Percentiles rank a stretch among this genome's conserved stretches.
Evolutionary conservation across 2,797 vertebrate genomes (phyloP).

Genomic region (Rachycentron canadum): DNA sequence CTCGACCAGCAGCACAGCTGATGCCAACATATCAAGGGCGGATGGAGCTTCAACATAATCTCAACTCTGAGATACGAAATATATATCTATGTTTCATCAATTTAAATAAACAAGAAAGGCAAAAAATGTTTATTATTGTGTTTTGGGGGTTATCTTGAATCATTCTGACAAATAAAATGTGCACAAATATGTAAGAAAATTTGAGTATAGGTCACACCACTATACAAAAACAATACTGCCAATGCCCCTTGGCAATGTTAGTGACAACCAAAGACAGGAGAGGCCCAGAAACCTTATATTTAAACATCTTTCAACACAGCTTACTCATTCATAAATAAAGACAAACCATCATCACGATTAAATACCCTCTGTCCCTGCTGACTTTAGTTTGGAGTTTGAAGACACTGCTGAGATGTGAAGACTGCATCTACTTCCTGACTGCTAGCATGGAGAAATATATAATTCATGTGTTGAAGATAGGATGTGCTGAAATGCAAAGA

Average conservation of each 20-base stretch:
- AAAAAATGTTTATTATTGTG: background rate
- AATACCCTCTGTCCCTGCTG: conserved; percentile 48
- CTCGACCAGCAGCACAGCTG: conserved; percentile 10
- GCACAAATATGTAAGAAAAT: background rate
- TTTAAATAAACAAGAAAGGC: conserved; percentile 8
- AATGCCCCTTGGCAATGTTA: background rate
- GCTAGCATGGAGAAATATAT: conserved; percentile 72
- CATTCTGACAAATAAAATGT: background rate
- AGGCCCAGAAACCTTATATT: conserved; percentile 49
- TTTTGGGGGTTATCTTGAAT: background rate
- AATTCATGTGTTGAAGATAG: conserved; percentile 77
- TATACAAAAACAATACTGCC: background rate
- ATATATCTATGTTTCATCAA: background rate
- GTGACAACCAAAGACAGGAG: conserved; percentile 11
- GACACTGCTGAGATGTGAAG: conserved; percentile 66
- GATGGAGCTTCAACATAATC: background rate
- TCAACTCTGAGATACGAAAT: background rate
- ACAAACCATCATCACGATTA: conserved; percentile 55
- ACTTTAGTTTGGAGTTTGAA: conserved; percentile 62
- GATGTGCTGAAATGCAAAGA: conserved; percentile 73
- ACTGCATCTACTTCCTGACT: conserved; percentile 64
- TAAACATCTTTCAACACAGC: conserved; percentile 48
- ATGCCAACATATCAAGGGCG: conserved; percentile 25
- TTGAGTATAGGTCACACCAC: background rate
- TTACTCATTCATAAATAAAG: conserved; percentile 70